A percentile compares a stretch with the other conserved stretches of the same genome.
These are phyloP conservation scores for Sabellastarte sp. DNA, from an alignment of 2,888 invertebrate species.

Conservation along the genomic window DNA sequence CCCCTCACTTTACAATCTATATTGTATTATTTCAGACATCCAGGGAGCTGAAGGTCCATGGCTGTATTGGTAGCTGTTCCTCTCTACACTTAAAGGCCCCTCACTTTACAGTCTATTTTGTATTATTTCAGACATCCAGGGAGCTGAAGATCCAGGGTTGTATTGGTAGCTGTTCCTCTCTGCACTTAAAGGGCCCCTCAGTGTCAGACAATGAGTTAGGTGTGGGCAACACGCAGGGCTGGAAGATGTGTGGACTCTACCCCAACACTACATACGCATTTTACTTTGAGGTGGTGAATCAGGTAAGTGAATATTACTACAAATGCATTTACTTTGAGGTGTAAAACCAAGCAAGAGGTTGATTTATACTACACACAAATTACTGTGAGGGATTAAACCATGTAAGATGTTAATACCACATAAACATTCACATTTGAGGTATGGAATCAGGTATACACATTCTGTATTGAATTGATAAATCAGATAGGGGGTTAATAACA, in stretches of 20 bases:
- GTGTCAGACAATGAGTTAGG: constrained; percentile 98
- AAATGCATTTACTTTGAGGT: no score
- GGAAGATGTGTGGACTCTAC: constrained; percentile 94
- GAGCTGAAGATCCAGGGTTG: constrained; percentile 93
- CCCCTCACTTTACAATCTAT: constrained; percentile 65
- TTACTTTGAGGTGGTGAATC: constrained; percentile 84
- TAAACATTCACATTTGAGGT: no score
- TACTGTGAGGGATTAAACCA: no score
- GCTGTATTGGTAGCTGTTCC: constrained; percentile 95
- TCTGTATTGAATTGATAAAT: no score
- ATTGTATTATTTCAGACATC: constrained; percentile 67
- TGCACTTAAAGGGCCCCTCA: constrained; percentile 85
- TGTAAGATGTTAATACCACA: no score
- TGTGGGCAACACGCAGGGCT: constrained; percentile 94
- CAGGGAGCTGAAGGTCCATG: constrained; percentile 88
- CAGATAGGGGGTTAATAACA: no score
- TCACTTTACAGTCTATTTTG: background rate
- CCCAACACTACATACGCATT: constrained; percentile 90
- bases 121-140: constrained; percentile 70
- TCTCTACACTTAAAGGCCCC: constrained; percentile 88
- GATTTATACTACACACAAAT: no score
- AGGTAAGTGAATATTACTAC: constrained; percentile 38
- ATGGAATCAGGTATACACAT: no score
- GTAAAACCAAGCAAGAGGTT: no score
- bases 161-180: constrained; percentile 93